phyloP scores from a whole-genome alignment of 2,888 invertebrate genomes.

The Brachyptera risi region DNA sequence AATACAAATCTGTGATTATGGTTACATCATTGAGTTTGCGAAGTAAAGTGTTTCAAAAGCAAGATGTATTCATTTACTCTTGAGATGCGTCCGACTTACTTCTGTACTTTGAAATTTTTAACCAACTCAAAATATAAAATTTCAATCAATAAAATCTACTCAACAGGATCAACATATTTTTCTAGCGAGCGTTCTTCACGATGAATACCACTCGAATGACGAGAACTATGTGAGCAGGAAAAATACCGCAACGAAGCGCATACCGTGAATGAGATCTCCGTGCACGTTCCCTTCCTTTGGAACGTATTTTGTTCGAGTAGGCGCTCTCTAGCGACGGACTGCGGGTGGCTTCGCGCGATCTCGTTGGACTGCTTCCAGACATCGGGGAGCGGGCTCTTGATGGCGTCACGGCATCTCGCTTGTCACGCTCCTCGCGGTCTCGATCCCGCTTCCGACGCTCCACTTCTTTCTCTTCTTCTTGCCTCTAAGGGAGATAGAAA shows the following conservation, averaged over 20 bases:
- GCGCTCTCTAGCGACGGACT: conserved; percentile 31
- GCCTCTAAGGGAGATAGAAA: conserved; percentile 60
- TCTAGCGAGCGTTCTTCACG: too few species aligned
- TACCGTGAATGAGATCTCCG: conserved; percentile 31
- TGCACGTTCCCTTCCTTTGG: conserved; percentile 30
- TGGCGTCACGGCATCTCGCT: conserved; percentile 39
- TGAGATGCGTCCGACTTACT: too few species aligned
- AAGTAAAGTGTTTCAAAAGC: too few species aligned
- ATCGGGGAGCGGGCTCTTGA: conserved; percentile 34
- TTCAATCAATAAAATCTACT: too few species aligned
- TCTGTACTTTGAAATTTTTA: too few species aligned
- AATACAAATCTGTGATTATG: too few species aligned
- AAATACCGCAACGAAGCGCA: not conserved
- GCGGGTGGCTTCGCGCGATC: conserved; percentile 30
- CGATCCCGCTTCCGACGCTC: conserved; percentile 50
- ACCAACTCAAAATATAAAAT: too few species aligned
- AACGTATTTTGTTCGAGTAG: conserved; percentile 31
- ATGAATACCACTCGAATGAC: too few species aligned
- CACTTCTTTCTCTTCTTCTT: conserved; percentile 69
- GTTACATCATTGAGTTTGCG: too few species aligned
- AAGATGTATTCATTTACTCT: too few species aligned
- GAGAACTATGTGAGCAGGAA: too few species aligned
- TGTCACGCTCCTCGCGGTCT: conserved; percentile 44
- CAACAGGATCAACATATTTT: too few species aligned
- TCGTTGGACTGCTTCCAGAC: conserved; percentile 27